Conservation (phyloP, 2,888 invertebrate species). For the Lumbricus terrestris region DNA sequence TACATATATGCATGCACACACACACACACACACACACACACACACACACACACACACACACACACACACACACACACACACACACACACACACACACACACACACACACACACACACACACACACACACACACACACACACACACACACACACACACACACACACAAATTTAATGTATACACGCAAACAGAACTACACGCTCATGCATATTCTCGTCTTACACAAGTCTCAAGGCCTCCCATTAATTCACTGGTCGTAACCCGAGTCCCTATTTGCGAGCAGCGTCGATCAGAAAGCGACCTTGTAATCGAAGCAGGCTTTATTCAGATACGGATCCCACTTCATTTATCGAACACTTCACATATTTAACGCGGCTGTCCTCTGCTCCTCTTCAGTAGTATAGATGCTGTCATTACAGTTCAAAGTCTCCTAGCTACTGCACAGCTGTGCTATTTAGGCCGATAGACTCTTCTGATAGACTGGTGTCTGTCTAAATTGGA, state of each 20-base stretch:
- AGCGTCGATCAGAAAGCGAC: too few species aligned
- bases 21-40: slow-evolving; percentile 15
- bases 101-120: background rate
- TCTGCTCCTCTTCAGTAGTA: background rate
- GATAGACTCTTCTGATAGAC: too few species aligned
- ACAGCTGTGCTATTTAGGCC: too few species aligned
- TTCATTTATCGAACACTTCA: background rate
- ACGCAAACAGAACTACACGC: too few species aligned
- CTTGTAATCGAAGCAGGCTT: too few species aligned
- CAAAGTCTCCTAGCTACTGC: background rate
- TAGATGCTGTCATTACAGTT: too few species aligned
- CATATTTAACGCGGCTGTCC: background rate
- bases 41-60: background rate
- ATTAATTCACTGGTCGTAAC: background rate
- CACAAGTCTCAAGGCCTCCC: background rate
- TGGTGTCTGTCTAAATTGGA: too few species aligned
- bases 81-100: background rate
- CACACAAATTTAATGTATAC: too few species aligned
- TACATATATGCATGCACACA: slow-evolving; percentile 21
- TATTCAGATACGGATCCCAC: background rate
- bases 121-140: background rate
- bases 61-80: background rate
- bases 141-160: too few species aligned
- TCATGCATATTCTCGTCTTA: background rate
- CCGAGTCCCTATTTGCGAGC: background rate